Conservation (phyloP, 1,140 invertebrate species). For the Drosophila asahinai region DNA sequence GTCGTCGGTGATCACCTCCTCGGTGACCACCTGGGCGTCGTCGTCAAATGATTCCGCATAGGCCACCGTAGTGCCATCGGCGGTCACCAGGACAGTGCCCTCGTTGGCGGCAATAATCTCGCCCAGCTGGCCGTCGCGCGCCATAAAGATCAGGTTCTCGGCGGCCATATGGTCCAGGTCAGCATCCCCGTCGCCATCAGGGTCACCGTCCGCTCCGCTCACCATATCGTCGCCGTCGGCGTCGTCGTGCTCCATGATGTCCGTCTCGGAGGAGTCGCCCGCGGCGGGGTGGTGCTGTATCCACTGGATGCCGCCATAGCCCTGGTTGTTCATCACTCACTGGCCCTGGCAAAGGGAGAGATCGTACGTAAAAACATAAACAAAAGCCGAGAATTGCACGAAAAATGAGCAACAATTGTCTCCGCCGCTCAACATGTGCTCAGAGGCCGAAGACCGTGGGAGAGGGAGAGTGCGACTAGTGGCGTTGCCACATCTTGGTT, state of each 20-base stretch:
- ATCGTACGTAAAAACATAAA: slow-evolving; percentile 15
- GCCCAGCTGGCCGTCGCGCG: slow-evolving; percentile 85
- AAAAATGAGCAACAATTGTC: slow-evolving; percentile 67
- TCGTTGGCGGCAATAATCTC: slow-evolving; percentile 76
- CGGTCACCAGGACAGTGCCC: slow-evolving; percentile 84
- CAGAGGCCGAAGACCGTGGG: slow-evolving; percentile 41
- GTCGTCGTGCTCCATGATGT: slow-evolving; percentile 53
- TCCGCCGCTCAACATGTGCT: slow-evolving; percentile 63
- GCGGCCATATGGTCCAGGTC: slow-evolving; percentile 87
- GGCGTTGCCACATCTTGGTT: slow-evolving; percentile 53
- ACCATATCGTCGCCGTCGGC: slow-evolving; percentile 36
- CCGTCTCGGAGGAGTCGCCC: slow-evolving; percentile 58
- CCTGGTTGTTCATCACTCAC: slow-evolving; percentile 71
- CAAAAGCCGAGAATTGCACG: slow-evolving; percentile 24
- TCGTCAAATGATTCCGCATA: slow-evolving; percentile 85
- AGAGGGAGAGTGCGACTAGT: slow-evolving; percentile 36
- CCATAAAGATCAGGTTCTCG: slow-evolving; percentile 87
- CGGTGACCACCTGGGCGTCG: slow-evolving; percentile 87
- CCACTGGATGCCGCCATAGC: slow-evolving; percentile 80
- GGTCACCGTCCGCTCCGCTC: slow-evolving; percentile 35
- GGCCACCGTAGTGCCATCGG: slow-evolving; percentile 85
- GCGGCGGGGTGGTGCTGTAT: slow-evolving; percentile 72
- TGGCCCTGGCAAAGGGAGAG: slow-evolving; percentile 31
- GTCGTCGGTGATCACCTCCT: slow-evolving; percentile 92
- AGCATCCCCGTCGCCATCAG: slow-evolving; percentile 50